Evolutionary conservation across 2,113 vertebrate genomes (phyloP).

Genomic region (Ceyx margarethae): DNA sequence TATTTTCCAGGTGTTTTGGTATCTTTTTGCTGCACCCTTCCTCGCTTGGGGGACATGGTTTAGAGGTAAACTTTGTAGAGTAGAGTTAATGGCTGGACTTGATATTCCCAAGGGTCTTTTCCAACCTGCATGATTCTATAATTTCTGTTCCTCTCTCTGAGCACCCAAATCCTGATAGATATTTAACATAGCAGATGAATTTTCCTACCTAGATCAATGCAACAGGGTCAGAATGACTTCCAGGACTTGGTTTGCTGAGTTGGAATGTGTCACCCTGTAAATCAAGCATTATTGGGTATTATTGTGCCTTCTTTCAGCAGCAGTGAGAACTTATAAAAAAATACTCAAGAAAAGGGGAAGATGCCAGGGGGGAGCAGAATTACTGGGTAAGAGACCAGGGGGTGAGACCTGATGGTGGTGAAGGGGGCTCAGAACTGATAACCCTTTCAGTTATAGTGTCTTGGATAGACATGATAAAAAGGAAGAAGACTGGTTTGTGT

Average conservation of each 20-base stretch:
- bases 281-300: neutral
- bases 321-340: neutral
- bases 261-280: neutral
- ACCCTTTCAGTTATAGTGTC: neutral
- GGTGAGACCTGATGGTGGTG: neutral
- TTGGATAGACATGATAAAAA: neutral
- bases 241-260: neutral
- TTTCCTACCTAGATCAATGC: neutral
- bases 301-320: neutral
- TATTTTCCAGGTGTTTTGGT: neutral
- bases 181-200: accelerated
- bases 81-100: no score
- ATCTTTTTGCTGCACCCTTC: neutral
- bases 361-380: neutral
- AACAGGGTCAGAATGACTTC: neutral
- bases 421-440: neutral
- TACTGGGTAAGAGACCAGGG: neutral
- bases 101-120: no score
- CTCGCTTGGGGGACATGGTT: neutral
- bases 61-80: no score
- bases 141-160: neutral
- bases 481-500: neutral
- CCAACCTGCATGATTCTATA: no score
- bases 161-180: neutral
- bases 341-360: neutral